These are phyloP conservation scores for Leptarthrus brevirostris DNA, from an alignment of 2,888 invertebrate species.

Conservation along the genomic window DNA sequence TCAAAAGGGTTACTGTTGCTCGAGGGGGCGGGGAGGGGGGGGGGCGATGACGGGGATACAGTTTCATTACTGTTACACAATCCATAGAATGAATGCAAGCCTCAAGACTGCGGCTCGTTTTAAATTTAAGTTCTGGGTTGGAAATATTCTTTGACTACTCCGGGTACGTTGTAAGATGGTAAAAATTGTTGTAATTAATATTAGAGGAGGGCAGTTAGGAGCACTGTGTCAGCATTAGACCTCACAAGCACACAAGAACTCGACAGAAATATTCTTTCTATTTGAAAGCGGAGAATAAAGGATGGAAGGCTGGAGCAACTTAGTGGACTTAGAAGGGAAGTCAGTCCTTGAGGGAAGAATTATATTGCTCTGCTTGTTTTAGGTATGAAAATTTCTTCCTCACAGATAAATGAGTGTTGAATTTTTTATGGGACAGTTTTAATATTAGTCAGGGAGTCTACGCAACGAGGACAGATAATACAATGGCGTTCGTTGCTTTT, in stretches of 20 bases:
- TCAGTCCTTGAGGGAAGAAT: slow-evolving; percentile 9
- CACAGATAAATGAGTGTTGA: too few relatives aligned
- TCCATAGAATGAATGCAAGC: slow-evolving; percentile 22
- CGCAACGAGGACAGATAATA: too few relatives aligned
- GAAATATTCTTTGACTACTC: slow-evolving; percentile 24
- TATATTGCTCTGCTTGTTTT: not conserved
- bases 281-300: not conserved
- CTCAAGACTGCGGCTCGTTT: slow-evolving; percentile 30
- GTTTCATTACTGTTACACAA: slow-evolving; percentile 43
- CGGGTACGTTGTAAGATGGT: slow-evolving; percentile 13
- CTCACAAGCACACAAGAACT: not conserved
- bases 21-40: not conserved
- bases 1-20: slow-evolving; percentile 40
- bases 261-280: slow-evolving; percentile 9
- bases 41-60: not conserved
- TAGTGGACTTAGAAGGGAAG: not conserved
- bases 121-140: slow-evolving; percentile 32
- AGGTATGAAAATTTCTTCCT: too few relatives aligned
- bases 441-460: too few relatives aligned
- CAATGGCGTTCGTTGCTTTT: too few relatives aligned
- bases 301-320: not conserved
- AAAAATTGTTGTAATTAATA: slow-evolving; percentile 47
- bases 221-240: slow-evolving; percentile 31
- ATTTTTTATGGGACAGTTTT: too few relatives aligned
- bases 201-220: slow-evolving; percentile 43